phyloP scores from a whole-genome alignment of 2,888 invertebrate genomes.

The Dorcus hopei region DNA sequence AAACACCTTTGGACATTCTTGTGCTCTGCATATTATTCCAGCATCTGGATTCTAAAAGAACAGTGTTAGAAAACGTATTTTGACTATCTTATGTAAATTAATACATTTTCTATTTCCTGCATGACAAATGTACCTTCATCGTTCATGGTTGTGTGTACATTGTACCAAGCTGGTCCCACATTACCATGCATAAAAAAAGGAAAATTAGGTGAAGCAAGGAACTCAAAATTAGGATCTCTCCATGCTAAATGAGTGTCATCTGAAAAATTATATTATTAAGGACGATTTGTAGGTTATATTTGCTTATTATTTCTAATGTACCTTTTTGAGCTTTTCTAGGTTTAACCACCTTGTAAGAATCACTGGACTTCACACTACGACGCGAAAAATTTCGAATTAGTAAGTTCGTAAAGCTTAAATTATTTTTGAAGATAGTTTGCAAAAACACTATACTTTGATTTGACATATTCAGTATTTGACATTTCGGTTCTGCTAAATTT shows the following conservation, averaged over 20 bases:
- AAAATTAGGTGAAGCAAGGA: slow-evolving; percentile 59
- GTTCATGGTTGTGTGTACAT: slow-evolving; percentile 56
- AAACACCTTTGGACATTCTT: slow-evolving; percentile 67
- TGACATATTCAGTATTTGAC: slow-evolving; percentile 30
- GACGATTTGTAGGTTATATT: slow-evolving; percentile 10
- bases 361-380: slow-evolving; percentile 38
- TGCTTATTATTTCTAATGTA: slow-evolving; percentile 13
- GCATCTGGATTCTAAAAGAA: slow-evolving; percentile 20
- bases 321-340: slow-evolving; percentile 36
- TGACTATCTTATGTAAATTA: neutral
- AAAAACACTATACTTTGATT: slow-evolving; percentile 19
- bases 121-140: slow-evolving; percentile 41
- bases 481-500: slow-evolving; percentile 5
- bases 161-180: slow-evolving; percentile 67
- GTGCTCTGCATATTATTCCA: slow-evolving; percentile 43
- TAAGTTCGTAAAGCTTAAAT: slow-evolving; percentile 14
- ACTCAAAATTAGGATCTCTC: slow-evolving; percentile 61
- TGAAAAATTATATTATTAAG: slow-evolving; percentile 20
- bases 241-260: slow-evolving; percentile 42
- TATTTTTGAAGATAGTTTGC: slow-evolving; percentile 21
- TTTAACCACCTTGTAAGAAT: slow-evolving; percentile 41
- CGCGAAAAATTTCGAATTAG: slow-evolving; percentile 38
- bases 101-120: slow-evolving; percentile 30
- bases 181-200: slow-evolving; percentile 69
- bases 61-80: neutral